These are phyloP conservation scores for Bombus pascuorum DNA, from an alignment of 1,140 invertebrate species.

Conservation along the genomic window DNA sequence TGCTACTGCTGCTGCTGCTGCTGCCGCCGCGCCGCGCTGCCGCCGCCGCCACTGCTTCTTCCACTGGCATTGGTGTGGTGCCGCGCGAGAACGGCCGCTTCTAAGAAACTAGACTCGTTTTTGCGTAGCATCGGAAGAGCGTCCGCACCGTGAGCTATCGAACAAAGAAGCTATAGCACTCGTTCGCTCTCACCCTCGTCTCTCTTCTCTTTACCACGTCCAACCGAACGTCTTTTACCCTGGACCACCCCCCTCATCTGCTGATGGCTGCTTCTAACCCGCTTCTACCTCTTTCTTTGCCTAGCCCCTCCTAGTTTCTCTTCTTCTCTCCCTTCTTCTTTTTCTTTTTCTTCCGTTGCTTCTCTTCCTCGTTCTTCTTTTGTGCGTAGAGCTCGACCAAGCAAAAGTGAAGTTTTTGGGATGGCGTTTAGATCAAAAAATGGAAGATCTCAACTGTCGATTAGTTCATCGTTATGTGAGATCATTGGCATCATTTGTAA, in stretches of 20 bases:
- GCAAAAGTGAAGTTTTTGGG: not conserved
- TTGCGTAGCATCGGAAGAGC: slow-evolving; percentile 70
- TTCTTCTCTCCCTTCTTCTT: not conserved
- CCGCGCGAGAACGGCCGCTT: slow-evolving; percentile 69
- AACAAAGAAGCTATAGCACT: slow-evolving; percentile 75
- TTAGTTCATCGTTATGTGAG: no score
- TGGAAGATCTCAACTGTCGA: no score
- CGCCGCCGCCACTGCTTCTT: slow-evolving; percentile 27
- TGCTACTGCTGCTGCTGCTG: slow-evolving; percentile 40
- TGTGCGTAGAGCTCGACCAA: not conserved
- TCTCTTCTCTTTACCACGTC: slow-evolving; percentile 23
- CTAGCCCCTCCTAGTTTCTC: not conserved
- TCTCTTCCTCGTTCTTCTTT: slow-evolving; percentile 1
- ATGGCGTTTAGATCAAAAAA: no score
- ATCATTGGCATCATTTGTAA: no score
- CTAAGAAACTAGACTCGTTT: slow-evolving; percentile 83
- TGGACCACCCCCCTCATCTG: slow-evolving; percentile 17
- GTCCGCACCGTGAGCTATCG: slow-evolving; percentile 76
- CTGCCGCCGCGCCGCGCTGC: slow-evolving; percentile 29
- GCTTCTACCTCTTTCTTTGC: not conserved
- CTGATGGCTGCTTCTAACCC: slow-evolving; percentile 1
- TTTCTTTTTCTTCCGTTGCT: not conserved
- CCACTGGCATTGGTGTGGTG: slow-evolving; percentile 25
- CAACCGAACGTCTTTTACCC: slow-evolving; percentile 34
- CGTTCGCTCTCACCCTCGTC: slow-evolving; percentile 39